phyloP scores from a whole-genome alignment of 2,888 invertebrate species.

The Dasypogon diadema region DNA sequence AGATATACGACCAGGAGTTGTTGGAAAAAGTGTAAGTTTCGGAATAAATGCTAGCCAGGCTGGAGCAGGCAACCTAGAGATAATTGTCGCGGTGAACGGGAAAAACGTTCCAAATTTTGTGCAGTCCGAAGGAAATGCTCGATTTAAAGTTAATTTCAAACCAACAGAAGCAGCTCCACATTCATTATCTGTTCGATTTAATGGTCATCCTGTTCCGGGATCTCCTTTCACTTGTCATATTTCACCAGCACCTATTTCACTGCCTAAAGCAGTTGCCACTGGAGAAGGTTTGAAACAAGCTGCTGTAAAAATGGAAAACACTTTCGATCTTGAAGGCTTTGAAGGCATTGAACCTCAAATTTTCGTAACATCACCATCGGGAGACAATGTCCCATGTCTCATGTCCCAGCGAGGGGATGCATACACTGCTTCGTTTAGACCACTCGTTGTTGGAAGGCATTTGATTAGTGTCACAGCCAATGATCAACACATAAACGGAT shows the following conservation, averaged over 20 bases:
- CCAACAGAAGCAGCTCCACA: conserved; percentile 94
- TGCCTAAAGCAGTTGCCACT: conserved; percentile 72
- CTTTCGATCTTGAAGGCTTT: conserved; percentile 72
- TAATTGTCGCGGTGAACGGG: conserved; percentile 95
- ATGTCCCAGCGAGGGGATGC: conserved; percentile 76
- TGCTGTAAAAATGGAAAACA: conserved; percentile 70
- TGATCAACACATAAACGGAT: conserved; percentile 87
- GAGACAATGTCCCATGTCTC: conserved; percentile 81
- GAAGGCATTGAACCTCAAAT: conserved; percentile 76
- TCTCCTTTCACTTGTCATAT: conserved; percentile 96
- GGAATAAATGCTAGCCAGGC: conserved; percentile 88
- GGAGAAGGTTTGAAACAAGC: conserved; percentile 68
- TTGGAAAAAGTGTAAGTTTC: conserved; percentile 94
- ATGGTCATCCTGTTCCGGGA: conserved; percentile 83
- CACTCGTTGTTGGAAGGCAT: conserved; percentile 89
- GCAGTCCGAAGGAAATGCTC: conserved; percentile 95
- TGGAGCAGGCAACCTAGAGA: conserved; percentile 96
- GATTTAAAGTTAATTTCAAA: conserved; percentile 95
- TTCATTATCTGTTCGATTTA: conserved; percentile 87
- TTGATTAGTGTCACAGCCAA: conserved; percentile 85
- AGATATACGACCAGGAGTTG: conserved; percentile 90
- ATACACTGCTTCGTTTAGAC: conserved; percentile 84
- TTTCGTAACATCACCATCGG: conserved; percentile 86
- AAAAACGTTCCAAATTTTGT: conserved; percentile 98
- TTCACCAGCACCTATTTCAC: conserved; percentile 70